Conservation (phyloP, 1,140 invertebrate genomes). For the Grapholita molesta region DNA sequence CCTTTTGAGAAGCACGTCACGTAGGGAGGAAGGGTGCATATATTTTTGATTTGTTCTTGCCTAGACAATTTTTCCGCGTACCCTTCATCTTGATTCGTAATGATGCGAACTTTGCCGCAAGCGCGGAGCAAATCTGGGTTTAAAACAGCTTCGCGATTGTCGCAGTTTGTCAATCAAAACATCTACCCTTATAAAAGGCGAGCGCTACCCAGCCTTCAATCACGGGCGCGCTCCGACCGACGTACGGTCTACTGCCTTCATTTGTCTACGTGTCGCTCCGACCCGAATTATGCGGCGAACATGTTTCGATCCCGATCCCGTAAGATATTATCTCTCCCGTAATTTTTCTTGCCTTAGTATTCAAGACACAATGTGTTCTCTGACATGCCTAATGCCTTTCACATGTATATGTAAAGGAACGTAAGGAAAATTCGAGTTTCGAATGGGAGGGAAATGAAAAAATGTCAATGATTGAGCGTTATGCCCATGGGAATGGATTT, state of each 20-base stretch:
- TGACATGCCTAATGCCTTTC: constrained; percentile 44
- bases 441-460: constrained; percentile 56
- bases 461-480: constrained; percentile 76
- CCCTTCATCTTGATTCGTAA: constrained; percentile 42
- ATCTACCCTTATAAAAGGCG: constrained; percentile 13
- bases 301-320: constrained; percentile 48
- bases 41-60: constrained; percentile 75
- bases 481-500: constrained; percentile 76
- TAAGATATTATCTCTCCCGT: constrained; percentile 59
- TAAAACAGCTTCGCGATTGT: neutral
- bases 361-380: constrained; percentile 48
- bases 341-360: constrained; percentile 74
- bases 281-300: constrained; percentile 48
- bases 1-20: constrained; percentile 57
- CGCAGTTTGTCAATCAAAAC: constrained; percentile 15
- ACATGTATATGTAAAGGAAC: constrained; percentile 28
- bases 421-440: constrained; percentile 44
- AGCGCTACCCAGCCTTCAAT: constrained; percentile 23
- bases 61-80: constrained; percentile 61
- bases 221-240: constrained; percentile 17
- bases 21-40: constrained; percentile 72
- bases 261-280: constrained; percentile 55
- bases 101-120: constrained; percentile 19
- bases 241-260: constrained; percentile 30
- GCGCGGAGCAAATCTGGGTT: constrained; percentile 6